A percentile compares a stretch with the other conserved stretches of the same genome.
phyloP scores from a whole-genome alignment of 2,888 invertebrate genomes.

The Keiferia lycopersicella region DNA sequence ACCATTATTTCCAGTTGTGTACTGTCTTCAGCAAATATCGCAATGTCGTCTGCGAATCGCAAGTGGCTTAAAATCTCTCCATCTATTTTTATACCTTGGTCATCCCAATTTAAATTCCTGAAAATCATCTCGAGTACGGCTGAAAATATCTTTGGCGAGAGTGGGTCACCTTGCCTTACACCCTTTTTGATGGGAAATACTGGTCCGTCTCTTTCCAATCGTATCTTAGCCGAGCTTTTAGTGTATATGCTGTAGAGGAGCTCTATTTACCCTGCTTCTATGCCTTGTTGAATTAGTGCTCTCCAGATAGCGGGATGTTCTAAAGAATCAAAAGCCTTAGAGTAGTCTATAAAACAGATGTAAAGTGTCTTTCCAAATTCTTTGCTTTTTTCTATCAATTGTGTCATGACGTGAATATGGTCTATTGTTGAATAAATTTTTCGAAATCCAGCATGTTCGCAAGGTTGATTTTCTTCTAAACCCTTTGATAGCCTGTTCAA shows the following conservation, averaged over 20 bases:
- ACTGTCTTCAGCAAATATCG: neutral
- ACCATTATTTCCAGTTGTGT: neutral
- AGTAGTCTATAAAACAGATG: neutral
- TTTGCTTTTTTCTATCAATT: neutral
- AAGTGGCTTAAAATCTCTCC: neutral
- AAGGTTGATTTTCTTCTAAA: neutral
- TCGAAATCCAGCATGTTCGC: neutral
- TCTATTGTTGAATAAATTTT: neutral
- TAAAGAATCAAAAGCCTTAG: neutral
- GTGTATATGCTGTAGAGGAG: neutral
- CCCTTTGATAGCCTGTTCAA: neutral
- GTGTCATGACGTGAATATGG: neutral
- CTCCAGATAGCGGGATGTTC: neutral
- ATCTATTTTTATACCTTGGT: neutral
- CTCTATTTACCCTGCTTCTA: neutral
- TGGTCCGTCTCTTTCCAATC: neutral
- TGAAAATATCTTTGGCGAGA: neutral
- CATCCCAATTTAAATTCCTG: neutral
- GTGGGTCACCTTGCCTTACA: neutral
- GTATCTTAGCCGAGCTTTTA: neutral
- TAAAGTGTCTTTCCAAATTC: neutral
- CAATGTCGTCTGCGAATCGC: neutral
- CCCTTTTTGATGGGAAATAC: neutral
- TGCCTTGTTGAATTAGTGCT: neutral
- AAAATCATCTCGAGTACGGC: neutral